These are phyloP conservation scores for Coptodon rendalli DNA, from an alignment of 2,113 vertebrate species.

Conservation along the genomic window DNA sequence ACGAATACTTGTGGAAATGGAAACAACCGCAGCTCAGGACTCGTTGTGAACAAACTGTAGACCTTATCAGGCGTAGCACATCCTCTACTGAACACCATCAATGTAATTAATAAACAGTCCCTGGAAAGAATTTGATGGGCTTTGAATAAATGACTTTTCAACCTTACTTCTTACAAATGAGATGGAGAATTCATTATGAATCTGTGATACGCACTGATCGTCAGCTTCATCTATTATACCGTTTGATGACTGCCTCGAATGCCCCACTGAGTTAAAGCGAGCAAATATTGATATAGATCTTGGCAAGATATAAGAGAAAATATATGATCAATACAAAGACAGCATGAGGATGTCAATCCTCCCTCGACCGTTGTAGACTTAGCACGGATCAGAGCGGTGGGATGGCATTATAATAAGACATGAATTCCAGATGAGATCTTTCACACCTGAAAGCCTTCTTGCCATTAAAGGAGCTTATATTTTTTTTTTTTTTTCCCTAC, in stretches of 20 bases:
- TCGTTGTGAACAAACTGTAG: background rate
- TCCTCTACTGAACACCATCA: background rate
- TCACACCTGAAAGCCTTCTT: background rate
- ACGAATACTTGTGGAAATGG: background rate
- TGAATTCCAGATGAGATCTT: background rate
- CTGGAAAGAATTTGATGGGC: background rate
- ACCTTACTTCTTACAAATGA: background rate
- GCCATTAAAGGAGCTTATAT: background rate
- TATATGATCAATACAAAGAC: constrained; percentile 2
- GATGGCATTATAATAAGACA: constrained; percentile 4
- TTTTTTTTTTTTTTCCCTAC: background rate
- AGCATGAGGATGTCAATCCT: background rate
- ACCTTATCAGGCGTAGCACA: background rate
- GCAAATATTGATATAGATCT: background rate
- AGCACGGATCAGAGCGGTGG: background rate
- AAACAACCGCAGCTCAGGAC: background rate
- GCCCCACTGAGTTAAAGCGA: background rate
- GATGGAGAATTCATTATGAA: background rate
- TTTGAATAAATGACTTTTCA: background rate
- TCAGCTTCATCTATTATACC: background rate
- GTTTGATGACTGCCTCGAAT: background rate
- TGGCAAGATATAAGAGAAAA: constrained; percentile 9
- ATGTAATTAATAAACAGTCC: background rate
- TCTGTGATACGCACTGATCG: background rate
- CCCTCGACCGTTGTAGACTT: background rate